phyloP scores from a whole-genome alignment of 2,888 invertebrate species.

The Atrina japonica region DNA sequence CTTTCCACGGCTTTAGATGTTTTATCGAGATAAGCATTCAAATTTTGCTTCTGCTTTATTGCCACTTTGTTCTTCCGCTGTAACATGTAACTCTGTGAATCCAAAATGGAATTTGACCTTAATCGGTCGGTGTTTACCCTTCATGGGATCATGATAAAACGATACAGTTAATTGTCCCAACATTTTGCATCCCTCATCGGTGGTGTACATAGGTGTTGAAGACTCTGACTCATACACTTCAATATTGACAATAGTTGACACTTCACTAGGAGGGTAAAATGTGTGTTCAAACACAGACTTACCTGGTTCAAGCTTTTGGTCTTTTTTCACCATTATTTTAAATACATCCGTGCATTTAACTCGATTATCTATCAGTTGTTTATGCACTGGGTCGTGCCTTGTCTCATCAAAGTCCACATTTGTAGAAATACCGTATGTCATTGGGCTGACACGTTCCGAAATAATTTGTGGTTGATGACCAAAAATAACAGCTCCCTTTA shows the following conservation, averaged over 20 bases:
- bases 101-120: slow-evolving; percentile 47
- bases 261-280: slow-evolving; percentile 11
- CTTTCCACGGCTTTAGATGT: too few relatives aligned
- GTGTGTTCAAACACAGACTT: slow-evolving; percentile 34
- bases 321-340: slow-evolving; percentile 38
- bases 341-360: slow-evolving; percentile 46
- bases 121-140: slow-evolving; percentile 24
- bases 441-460: slow-evolving; percentile 41
- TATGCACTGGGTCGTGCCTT: slow-evolving; percentile 22
- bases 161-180: slow-evolving; percentile 29
- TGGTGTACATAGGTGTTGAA: slow-evolving; percentile 34
- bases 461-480: slow-evolving; percentile 47
- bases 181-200: slow-evolving; percentile 23
- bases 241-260: slow-evolving; percentile 14
- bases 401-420: slow-evolving; percentile 40
- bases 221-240: slow-evolving; percentile 44
- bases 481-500: slow-evolving; percentile 55
- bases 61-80: slow-evolving; percentile 37
- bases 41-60: slow-evolving; percentile 20
- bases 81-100: slow-evolving; percentile 41
- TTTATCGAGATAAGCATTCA: slow-evolving; percentile 15
- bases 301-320: slow-evolving; percentile 31
- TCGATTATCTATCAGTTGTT: slow-evolving; percentile 20
- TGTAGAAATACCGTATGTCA: slow-evolving; percentile 47
- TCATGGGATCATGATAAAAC: not conserved